Conservation (phyloP, 2,797 vertebrate genomes). For the Loris lydekkerianus region DNA sequence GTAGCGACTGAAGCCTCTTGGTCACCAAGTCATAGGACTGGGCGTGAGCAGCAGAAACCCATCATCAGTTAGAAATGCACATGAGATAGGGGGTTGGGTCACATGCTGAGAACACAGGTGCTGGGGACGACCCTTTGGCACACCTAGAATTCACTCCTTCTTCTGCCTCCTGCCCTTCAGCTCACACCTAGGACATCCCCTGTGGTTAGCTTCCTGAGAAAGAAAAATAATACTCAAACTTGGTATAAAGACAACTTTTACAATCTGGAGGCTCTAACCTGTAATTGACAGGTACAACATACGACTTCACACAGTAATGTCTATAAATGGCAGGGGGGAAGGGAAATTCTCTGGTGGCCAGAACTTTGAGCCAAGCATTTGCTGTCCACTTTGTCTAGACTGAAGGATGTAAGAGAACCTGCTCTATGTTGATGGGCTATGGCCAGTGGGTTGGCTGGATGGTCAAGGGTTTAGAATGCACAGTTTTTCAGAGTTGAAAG, state of each 20-base stretch:
- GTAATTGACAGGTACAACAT: background rate
- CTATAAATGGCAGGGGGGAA: background rate
- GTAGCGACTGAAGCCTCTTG: background rate
- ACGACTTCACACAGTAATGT: background rate
- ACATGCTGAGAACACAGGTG: background rate
- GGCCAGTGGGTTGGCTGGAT: background rate
- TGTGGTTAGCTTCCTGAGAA: background rate
- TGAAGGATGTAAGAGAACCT: background rate
- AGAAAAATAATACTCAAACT: background rate
- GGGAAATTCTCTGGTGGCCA: background rate
- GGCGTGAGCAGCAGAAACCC: background rate
- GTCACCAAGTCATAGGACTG: background rate
- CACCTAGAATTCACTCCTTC: background rate
- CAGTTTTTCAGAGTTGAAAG: background rate
- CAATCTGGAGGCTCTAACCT: background rate
- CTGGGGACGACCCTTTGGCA: background rate
- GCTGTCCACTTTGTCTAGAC: background rate
- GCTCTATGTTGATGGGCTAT: accelerated
- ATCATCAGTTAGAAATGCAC: background rate
- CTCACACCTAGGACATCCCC: background rate
- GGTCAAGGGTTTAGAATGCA: background rate
- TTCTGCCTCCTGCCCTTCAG: background rate
- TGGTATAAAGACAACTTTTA: background rate
- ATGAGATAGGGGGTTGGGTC: background rate
- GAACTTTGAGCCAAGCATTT: accelerated